These are phyloP conservation scores for Cyrtorhinus lividipennis DNA, from an alignment of 1,140 invertebrate species.

Conservation along the genomic window DNA sequence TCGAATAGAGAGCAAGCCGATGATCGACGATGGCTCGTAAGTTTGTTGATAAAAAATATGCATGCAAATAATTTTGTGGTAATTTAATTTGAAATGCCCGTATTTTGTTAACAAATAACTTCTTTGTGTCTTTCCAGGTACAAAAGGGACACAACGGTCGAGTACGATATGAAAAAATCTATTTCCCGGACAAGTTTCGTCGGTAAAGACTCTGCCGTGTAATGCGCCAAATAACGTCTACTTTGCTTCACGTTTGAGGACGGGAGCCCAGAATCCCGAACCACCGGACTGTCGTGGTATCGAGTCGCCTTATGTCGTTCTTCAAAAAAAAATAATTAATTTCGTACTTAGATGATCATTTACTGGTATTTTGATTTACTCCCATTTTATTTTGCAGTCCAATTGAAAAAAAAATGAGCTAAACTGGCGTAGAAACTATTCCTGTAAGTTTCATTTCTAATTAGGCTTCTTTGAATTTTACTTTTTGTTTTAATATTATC, in stretches of 20 bases:
- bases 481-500: not conserved
- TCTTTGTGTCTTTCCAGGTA: conserved; percentile 44
- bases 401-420: not conserved
- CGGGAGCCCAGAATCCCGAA: not conserved
- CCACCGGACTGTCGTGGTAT: not conserved
- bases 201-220: conserved; percentile 70
- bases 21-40: conserved; percentile 19
- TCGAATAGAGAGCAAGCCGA: conserved; percentile 21
- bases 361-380: no score
- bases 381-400: not conserved
- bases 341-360: no score
- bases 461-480: not conserved
- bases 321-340: conserved; percentile 2
- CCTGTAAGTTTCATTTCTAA: not conserved
- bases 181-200: conserved; percentile 65
- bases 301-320: not conserved
- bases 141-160: conserved; percentile 58
- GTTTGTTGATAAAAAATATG: no score
- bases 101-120: conserved; percentile 23
- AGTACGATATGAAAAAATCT: conserved; percentile 62
- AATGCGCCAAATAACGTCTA: conserved; percentile 28
- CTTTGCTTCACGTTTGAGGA: not conserved
- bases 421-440: no score
- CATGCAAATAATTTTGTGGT: not conserved
- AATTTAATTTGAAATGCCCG: not conserved